Evolutionary conservation across 2,888 invertebrate genomes (phyloP), one percentile per base, ranked within the genome.

Genomic region (Glomeris marginata): DNA sequence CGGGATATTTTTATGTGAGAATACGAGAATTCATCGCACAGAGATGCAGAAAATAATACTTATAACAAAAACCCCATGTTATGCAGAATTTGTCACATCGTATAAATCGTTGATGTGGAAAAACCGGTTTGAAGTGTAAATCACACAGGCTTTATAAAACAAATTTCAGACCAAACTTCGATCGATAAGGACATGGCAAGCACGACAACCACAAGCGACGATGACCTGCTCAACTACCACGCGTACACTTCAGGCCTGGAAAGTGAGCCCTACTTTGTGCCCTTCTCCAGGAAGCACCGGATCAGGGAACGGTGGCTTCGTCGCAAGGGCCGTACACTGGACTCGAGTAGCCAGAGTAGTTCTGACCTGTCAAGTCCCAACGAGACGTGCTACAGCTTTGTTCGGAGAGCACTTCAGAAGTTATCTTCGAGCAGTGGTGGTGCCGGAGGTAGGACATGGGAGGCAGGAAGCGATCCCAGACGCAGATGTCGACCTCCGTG

Each of bases 351-450:
- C 1, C 81, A 80, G 18, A 85, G 86, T 59, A 86, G 85, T 54
- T 87, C 88, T 20, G 87, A 86, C 55, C 74, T 88, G 36, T 87
- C 87, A 45, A 87, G 86, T 55, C 90, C 90, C 3, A 88, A 88
- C 63, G 90, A 90, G 70, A 88, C 88, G 2, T 91, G 91, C 65
- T 91, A 91, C 68, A 88, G 88, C 60, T 91, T 91, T 65, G 87
- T 91, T 4, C 74, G 90, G 43, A 75, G 86, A 61, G 90, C 90
- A 11, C 75, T 91, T 45, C 82, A 78, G 69, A 51, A 53, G 28
- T 38, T 53, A 8, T 53, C 53, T 6, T 47, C 47, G n/a, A 37
- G 47, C 21, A 37, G 45, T 41, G 41, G 16, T 15, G 38, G 38
- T 18, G 18, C 38, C 3, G 18, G 15, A 38, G 38, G 15, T 10